Evolutionary conservation across 2,888 invertebrate species (phyloP).

Genomic region (Harmothoe impar): DNA sequence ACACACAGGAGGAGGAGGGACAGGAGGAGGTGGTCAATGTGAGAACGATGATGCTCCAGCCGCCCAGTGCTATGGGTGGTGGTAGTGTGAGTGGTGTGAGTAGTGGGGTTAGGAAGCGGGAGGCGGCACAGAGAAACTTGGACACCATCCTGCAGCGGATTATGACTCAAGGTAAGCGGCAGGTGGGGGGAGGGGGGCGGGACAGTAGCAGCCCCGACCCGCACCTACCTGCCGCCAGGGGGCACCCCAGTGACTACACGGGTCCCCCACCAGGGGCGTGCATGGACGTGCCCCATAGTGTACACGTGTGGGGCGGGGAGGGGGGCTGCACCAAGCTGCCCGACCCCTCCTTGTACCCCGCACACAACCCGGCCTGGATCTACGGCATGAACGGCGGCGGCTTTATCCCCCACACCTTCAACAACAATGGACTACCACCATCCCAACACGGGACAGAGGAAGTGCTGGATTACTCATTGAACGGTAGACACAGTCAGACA

Average conservation of each 20-base stretch:
- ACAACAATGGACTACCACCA: too few species aligned
- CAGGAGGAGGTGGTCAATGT: not conserved
- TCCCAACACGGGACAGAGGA: too few species aligned
- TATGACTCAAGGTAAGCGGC: not conserved
- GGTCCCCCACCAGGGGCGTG: not conserved
- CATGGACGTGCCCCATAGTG: not conserved
- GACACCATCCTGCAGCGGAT: constrained; percentile 2
- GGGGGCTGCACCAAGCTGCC: too few species aligned
- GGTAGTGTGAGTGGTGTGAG: not conserved
- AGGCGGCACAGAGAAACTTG: not conserved
- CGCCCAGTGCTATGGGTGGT: not conserved
- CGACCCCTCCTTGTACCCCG: too few species aligned
- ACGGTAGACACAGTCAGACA: too few species aligned
- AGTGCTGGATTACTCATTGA: too few species aligned
- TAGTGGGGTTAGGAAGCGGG: not conserved
- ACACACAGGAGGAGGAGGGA: not conserved
- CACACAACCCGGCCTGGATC: too few species aligned
- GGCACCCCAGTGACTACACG: not conserved
- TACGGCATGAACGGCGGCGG: too few species aligned
- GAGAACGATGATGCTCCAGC: too few species aligned
- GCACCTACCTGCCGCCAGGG: not conserved
- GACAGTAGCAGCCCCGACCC: not conserved
- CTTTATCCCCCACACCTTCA: too few species aligned
- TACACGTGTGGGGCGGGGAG: too few species aligned
- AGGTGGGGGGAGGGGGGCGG: not conserved